phyloP scores from a whole-genome alignment of 2,113 vertebrate genomes.

The Pavo muticus region DNA sequence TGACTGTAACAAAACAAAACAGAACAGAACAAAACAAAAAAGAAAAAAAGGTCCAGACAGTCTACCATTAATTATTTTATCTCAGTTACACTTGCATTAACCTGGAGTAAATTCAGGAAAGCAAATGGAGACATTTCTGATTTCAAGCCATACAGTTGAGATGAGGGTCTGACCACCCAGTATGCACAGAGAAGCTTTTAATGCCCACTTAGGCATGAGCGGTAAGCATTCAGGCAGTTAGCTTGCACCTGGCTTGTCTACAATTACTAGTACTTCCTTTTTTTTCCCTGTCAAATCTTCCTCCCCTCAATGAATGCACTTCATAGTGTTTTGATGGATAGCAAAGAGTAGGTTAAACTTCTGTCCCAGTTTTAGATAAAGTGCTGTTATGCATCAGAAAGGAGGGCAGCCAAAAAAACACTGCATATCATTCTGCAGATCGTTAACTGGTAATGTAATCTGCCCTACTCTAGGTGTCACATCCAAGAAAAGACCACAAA shows the following conservation, averaged over 20 bases:
- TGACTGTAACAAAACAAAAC: neutral
- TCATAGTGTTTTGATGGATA: constrained; percentile 6
- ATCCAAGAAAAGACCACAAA: constrained; percentile 58
- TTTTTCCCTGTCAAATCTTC: neutral
- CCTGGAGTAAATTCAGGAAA: constrained; percentile 22
- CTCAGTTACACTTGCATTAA: neutral
- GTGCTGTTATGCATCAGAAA: constrained; percentile 29
- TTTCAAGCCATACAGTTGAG: neutral
- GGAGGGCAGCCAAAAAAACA: neutral
- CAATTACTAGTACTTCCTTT: constrained; percentile 14
- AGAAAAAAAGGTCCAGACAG: neutral
- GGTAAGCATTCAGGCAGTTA: neutral
- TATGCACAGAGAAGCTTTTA: neutral
- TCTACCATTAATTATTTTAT: constrained; percentile 11
- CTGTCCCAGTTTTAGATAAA: neutral
- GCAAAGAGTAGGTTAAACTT: constrained; percentile 18
- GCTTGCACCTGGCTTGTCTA: neutral
- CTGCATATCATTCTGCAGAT: constrained; percentile 30
- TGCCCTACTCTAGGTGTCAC: constrained; percentile 11
- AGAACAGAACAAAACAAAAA: neutral
- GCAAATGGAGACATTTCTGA: constrained; percentile 3
- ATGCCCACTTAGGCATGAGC: neutral
- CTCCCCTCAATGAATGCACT: neutral
- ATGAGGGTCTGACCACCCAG: constrained; percentile 12
- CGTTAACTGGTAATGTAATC: constrained; percentile 56